Evolutionary conservation across 2,797 vertebrate species (phyloP).

Genomic region (Lepilemur septentrionalis): DNA sequence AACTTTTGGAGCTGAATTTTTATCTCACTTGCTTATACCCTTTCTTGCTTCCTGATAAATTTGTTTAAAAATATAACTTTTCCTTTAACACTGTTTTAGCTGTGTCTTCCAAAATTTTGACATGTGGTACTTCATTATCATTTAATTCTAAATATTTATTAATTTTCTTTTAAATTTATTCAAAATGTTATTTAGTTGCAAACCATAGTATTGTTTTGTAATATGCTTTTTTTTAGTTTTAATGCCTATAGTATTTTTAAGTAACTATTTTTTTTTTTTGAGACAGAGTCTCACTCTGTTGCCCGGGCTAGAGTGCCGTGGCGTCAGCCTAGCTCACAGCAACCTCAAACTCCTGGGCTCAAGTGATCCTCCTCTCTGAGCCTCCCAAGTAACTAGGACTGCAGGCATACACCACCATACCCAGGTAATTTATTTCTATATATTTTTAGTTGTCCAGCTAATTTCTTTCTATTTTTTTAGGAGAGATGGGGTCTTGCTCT

Average conservation of each 20-base stretch:
- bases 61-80: background rate
- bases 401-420: too few species aligned
- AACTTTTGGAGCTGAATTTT: background rate
- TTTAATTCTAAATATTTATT: constrained; percentile 2
- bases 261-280: background rate
- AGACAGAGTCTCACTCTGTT: too few species aligned
- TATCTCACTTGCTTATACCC: background rate
- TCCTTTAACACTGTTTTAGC: background rate
- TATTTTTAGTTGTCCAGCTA: too few species aligned
- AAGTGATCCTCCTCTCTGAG: too few species aligned
- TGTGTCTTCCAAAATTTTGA: background rate
- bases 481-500: too few species aligned
- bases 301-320: too few species aligned
- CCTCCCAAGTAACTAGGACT: too few species aligned
- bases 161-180: background rate
- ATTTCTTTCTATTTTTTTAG: too few species aligned
- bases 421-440: too few species aligned
- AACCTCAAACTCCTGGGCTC: too few species aligned
- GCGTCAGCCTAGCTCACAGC: too few species aligned
- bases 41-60: background rate
- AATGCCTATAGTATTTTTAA: constrained; percentile 5
- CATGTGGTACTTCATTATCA: background rate
- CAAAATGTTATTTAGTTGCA: background rate
- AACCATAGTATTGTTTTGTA: background rate
- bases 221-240: background rate